Base-by-base conservation (phyloP, 1,140 invertebrate species). In the Rhagoletis pomonella region DNA sequence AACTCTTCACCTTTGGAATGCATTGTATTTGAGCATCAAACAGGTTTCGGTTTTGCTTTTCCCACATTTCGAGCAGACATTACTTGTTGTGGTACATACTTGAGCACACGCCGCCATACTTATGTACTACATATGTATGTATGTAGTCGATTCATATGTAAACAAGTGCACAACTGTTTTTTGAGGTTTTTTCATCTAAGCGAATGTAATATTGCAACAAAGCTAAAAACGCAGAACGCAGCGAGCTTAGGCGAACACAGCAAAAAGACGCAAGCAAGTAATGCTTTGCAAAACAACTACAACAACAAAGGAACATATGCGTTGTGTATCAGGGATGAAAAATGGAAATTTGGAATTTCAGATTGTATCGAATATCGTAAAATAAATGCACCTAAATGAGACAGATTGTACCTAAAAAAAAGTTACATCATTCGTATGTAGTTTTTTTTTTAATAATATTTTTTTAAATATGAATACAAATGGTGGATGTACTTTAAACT, bases 201-300 rank as follows among this genome's bases (percentile, higher is more conserved):
- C 60, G n/a, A 62, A 62, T 62, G 60, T 12, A 17, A 1, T 62
- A 77, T 77, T 44, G 69, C 69, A 77, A 77, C 69, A 77, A 77
- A 77, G 19, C 10, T 29, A 50, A 77, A n/a, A 42, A 0, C 14
- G 65, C n/a, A 3, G 65, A 6, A 67, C 29, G 14, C 65, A 67
- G 65, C 14, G 14, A 67, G n/a, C n/a, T 29, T 5, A 55, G 10
- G 10, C 50, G 10, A 55, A 62, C 7, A 62, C 9, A 7, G n/a
- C n/a, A 62, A 62, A 12, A 62, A 14, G n/a, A 17, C 29, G 29
- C 29, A 29, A 29, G 29, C 29, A 62, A 62, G 17, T 3, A 62
- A 62, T 62, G 12, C 29, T n/a, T 62, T 4, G 60, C 60, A 62
- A 62, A 62, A 19, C 10, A 77, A 77, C 12, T 29, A 77, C 39